Evolutionary conservation across 2,113 vertebrate species (phyloP).

Genomic region (Delphinapterus leucas): DNA sequence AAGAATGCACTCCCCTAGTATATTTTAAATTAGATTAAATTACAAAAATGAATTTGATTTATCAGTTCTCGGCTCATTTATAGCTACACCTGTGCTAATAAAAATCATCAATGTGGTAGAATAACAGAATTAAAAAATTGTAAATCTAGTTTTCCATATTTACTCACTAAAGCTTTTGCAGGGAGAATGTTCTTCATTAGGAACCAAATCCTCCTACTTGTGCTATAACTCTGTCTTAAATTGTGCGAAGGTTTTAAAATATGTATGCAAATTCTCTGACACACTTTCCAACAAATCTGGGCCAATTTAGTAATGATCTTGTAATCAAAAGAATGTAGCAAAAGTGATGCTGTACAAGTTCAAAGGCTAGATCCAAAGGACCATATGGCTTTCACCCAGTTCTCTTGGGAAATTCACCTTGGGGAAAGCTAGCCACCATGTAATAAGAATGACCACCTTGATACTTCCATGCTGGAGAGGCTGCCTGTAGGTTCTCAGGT

Average conservation of each 20-base stretch:
- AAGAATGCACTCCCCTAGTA: background rate
- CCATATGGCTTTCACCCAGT: background rate
- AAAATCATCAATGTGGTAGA: background rate
- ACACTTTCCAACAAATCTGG: background rate
- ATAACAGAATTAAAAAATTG: background rate
- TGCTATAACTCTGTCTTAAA: background rate
- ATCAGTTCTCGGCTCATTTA: background rate
- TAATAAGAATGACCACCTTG: background rate
- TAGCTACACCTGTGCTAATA: background rate
- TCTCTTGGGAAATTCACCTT: background rate
- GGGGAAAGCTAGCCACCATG: background rate
- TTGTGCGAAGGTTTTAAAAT: background rate
- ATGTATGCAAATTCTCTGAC: background rate
- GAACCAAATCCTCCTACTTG: background rate
- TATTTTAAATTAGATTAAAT: slow-evolving; percentile 44
- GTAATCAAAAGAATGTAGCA: background rate
- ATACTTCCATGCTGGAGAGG: background rate
- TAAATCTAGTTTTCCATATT: background rate
- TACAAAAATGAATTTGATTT: slow-evolving; percentile 29
- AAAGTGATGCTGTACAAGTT: background rate
- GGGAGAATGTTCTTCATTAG: background rate
- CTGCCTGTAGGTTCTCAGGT: background rate
- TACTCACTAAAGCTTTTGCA: background rate
- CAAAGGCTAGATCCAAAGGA: background rate
- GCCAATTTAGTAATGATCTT: background rate